Base-by-base conservation (phyloP, 2,113 vertebrate species). In the Corydoras sp. region DNA sequence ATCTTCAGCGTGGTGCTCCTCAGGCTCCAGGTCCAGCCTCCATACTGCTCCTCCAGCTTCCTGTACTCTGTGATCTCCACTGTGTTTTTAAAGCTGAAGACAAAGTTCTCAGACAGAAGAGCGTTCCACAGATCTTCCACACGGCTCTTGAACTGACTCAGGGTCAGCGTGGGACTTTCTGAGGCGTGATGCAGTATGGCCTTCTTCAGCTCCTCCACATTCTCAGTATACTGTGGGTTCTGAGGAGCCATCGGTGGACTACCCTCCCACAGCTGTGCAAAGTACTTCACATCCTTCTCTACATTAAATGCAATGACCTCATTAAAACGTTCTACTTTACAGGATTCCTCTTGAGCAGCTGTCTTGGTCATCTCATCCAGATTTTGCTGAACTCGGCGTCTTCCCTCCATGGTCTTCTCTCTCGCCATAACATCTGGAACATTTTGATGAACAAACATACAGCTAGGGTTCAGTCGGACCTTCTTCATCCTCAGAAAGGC, bases 401-500 rank as follows among this genome's bases (percentile, higher is more conserved):
- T 72, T 8, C 83, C 85, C 58, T 10, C 83, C 85, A 67, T 84
- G 65, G 78, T 90, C 77, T 85, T 78, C 12, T 89, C 81, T 72
- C 65, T 79, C 13, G 84, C 85, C 24, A 81, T 76, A 12, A 77
- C 51, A 49, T 88, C 83, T 15, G 79, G 82, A 60, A 86, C 80
- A 0, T 91, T 90, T 60, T 91, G 87, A 69, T 89, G 86, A 1
- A 90, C 87, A 78, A 91, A 91, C 0, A 90, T n/a, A 56, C 86
- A 90, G 35, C 85, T 71, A 2, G 88, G 84, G 8, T 79, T 81
- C 10, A 89, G 78, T 1, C 49, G 77, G 0, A 88, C 77, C 72
- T 85, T 65, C 67, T 86, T 90, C 87, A 90, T 88, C 65, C 87
- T 84, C 24, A 91, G 77, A 61, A 90, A 88, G 2, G 83, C 85